phyloP scores from a whole-genome alignment of 2,888 invertebrate genomes.

The Cheilosia soror region DNA sequence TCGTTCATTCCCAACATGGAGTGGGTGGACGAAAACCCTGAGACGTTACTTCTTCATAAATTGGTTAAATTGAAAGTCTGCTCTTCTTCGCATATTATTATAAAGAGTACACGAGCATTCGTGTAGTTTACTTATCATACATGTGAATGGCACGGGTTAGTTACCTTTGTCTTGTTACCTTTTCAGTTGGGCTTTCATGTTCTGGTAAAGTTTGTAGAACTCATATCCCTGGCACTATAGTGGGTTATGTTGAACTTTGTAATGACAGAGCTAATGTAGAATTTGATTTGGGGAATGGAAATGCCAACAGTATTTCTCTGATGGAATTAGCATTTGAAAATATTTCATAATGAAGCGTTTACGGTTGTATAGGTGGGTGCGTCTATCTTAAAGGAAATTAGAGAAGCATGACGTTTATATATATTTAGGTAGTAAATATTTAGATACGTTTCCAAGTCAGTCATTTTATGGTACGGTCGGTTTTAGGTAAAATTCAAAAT shows the following conservation, averaged over 20 bases:
- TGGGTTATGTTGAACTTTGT: slow-evolving; percentile 46
- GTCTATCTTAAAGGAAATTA: not conserved
- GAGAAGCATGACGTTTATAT: no score
- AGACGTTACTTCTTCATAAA: slow-evolving; percentile 67
- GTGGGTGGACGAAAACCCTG: not conserved
- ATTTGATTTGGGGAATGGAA: slow-evolving; percentile 56
- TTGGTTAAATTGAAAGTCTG: slow-evolving; percentile 74
- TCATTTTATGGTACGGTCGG: no score
- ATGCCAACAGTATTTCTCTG: slow-evolving; percentile 45
- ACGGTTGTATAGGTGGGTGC: not conserved
- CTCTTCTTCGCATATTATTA: slow-evolving; percentile 50
- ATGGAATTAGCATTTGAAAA: slow-evolving; percentile 9
- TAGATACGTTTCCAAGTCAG: no score
- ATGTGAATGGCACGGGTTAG: slow-evolving; percentile 63
- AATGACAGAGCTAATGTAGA: slow-evolving; percentile 57
- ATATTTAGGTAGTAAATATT: no score
- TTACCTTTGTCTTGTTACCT: slow-evolving; percentile 70
- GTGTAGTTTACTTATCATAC: slow-evolving; percentile 60
- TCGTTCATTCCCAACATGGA: not conserved
- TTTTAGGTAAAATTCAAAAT: no score
- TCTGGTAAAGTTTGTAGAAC: slow-evolving; percentile 51
- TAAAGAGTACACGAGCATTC: slow-evolving; percentile 36
- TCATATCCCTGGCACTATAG: slow-evolving; percentile 9
- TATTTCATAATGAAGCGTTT: not conserved
- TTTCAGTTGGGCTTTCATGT: slow-evolving; percentile 61